Evolutionary conservation across 2,113 vertebrate species (phyloP), one percentile per base, ranked within the genome.

Genomic region (Stegostoma tigrinum): DNA sequence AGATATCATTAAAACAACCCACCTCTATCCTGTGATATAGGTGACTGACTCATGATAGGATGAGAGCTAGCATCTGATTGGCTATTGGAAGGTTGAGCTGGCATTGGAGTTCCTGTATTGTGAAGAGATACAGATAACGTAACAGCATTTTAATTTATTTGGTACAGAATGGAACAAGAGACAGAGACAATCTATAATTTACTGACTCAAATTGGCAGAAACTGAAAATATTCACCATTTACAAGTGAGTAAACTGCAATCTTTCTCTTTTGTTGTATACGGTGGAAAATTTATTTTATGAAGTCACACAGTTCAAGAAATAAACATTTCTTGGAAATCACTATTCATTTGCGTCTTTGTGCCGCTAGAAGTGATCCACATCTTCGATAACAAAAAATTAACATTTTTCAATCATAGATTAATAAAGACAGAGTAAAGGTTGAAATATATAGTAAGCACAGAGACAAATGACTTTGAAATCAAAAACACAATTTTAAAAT

Each of bases 11-110:
- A 70, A 95, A 34, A 96, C 96, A 97, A 98, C 98, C 97, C 96
- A 99, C 99, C 99, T 98, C 99, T 98, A 96, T 99, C 99, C 97
- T 99, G 99, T 96, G 98, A 98, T 98, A 99, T 98, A 96, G 99
- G 98, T 55, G 98, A 98, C 96, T 98, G 98, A 96, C 98, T 98
- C 97, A 99, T 97, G 96, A 98, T 98, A 95, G 98, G 98, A 96
- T 98, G 98, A 96, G 97, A 97, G 97, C 98, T 98, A 96, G 98
- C 98, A 95, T 99, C 99, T n/a, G 98, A 97, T 96, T 98, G 98
- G 96, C 98, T 98, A 96, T 98, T 98, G 94, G 98, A 97, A 96
- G 97, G 98, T 97, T 99, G 99, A 0, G 98, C 98, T 95, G 98
- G 97, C 98, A 99, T 98, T 96, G 98, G 98, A 96, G 98, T 98